Evolutionary conservation across 2,797 vertebrate genomes (phyloP), one percentile per base, ranked within the genome.

Genomic region (Jordanella pulchra): DNA sequence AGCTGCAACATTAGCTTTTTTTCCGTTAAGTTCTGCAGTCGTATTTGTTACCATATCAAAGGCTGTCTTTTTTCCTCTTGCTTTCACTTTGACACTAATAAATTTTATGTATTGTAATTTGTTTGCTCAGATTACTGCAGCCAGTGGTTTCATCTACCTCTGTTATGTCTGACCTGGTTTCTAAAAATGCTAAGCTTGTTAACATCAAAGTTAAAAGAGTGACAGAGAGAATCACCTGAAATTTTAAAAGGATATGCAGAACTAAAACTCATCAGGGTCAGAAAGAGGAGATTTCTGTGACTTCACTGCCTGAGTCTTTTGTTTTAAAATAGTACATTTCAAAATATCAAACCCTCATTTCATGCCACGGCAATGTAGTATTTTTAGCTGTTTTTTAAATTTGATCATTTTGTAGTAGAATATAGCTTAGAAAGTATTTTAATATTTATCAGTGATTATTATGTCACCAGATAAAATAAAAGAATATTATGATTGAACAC

Each of bases 131-230:
- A 23, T 15, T 17, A 25, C 63, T 69, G 56, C 71, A 63, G 76
- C 47, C 72, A 69, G 39, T 64, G 70, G 64, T 70, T 42, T 11
- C 30, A 54, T 54, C 32, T 51, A 17, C 55, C 69, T 78, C 28
- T 58, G 65, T 72, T 65, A 65, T 69, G 27, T 77, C 63, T 71
- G 42, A 56, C 13, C 32, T 61, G 55, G 80, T 79, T 83, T 85
- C 73, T 63, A 70, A 88, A 84, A 77, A 65, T 66, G 23, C 21
- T 28, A 30, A 67, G 58, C 74, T 69, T 76, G 66, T 76, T 77
- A 54, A 80, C 54, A 76, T 86, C 75, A 85, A 75, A 80, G 71
- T 50, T 55, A 23, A 72, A 50, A 74, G 73, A 54, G 48, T 23
- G 44, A 54, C n/a, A 65, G n/a, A 42, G 3, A 28, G 12, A 47